phyloP scores from a whole-genome alignment of 2,888 invertebrate species.

The Chironomus tentans region DNA sequence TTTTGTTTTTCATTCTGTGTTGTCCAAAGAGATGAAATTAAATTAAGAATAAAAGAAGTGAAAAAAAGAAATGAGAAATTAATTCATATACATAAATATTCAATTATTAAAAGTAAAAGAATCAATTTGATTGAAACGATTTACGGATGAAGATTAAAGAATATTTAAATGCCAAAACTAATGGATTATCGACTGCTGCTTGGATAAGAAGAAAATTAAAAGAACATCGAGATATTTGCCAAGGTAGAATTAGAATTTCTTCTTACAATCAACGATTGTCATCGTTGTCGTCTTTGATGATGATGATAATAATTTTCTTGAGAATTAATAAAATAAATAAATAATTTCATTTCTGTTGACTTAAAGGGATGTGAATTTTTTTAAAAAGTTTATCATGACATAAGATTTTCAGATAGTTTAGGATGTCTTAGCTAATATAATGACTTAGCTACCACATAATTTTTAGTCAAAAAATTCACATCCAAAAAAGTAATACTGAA shows the following conservation, averaged over 20 bases:
- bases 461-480: too few species aligned
- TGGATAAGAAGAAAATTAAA: slow-evolving; percentile 6
- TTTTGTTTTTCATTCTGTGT: background rate
- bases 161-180: slow-evolving; percentile 11
- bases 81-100: background rate
- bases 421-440: too few species aligned
- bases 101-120: background rate
- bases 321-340: background rate
- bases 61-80: background rate
- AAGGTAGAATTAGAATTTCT: background rate
- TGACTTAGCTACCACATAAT: too few species aligned
- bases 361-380: background rate
- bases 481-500: too few species aligned
- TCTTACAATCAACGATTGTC: too few species aligned
- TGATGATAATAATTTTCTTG: background rate
- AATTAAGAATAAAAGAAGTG: background rate
- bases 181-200: slow-evolving; percentile 22
- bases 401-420: too few species aligned
- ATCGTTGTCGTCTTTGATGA: background rate
- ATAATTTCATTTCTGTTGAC: background rate
- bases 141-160: background rate
- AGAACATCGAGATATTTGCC: background rate
- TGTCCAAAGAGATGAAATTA: background rate
- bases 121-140: background rate
- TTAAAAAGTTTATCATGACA: too few species aligned